Evolutionary conservation across 2,888 invertebrate species (phyloP).

Genomic region (Drosophila conformis): DNA sequence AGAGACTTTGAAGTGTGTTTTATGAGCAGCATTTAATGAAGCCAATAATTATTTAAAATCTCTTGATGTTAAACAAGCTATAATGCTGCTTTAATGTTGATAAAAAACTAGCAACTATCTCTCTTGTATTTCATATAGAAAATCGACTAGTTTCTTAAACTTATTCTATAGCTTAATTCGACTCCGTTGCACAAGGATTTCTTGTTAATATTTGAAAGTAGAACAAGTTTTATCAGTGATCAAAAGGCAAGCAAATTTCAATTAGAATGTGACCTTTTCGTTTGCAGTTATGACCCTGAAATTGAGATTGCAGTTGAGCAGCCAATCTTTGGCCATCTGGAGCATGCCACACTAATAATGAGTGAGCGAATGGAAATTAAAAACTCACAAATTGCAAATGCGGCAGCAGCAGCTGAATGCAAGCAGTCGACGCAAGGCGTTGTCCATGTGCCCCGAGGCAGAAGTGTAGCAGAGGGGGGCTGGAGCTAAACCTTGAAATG

Average conservation of each 20-base stretch:
- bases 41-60: background rate
- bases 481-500: constrained; percentile 69
- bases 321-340: constrained; percentile 37
- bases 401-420: constrained; percentile 23
- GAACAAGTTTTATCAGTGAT: background rate
- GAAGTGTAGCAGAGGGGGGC: background rate
- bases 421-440: constrained; percentile 5
- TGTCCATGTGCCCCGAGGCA: constrained; percentile 25
- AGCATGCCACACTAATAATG: constrained; percentile 60
- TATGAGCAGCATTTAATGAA: background rate
- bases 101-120: background rate
- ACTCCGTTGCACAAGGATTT: background rate
- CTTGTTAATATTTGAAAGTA: background rate
- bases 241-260: background rate
- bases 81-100: background rate
- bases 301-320: constrained; percentile 20
- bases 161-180: background rate
- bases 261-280: constrained; percentile 16
- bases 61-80: background rate
- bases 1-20: background rate
- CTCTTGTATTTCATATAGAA: background rate
- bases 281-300: constrained; percentile 28
- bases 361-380: constrained; percentile 62
- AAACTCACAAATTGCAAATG: constrained; percentile 56
- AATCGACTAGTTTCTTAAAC: background rate